These are phyloP conservation scores for Perognathus longimembris DNA, from an alignment of 2,113 vertebrate genomes.

Conservation along the genomic window DNA sequence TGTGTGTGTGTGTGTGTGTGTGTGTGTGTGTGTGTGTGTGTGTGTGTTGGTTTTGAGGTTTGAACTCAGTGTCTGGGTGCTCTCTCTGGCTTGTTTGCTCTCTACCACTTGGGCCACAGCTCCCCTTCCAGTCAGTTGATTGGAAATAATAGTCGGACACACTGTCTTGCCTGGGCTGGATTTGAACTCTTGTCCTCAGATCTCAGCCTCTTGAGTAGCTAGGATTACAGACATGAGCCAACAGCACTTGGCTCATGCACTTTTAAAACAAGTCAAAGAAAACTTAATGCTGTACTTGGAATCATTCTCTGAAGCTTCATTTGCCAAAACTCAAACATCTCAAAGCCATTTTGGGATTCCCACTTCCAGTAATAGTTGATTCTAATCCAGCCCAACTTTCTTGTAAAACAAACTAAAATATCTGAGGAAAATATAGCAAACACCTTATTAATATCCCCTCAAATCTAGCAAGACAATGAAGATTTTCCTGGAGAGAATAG, in stretches of 20 bases:
- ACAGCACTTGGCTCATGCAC: not conserved
- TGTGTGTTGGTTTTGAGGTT: no score
- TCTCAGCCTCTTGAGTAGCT: no score
- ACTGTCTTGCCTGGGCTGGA: no score
- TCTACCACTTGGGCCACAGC: no score
- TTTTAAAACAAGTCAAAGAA: not conserved
- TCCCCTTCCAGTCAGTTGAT: no score
- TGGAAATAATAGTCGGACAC: no score
- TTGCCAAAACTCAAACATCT: slow-evolving; percentile 35
- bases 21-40: no score
- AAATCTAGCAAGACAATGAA: not conserved
- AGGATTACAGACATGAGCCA: no score
- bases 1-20: no score
- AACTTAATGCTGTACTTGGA: not conserved
- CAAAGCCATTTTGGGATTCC: slow-evolving; percentile 25
- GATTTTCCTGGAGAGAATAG: not conserved
- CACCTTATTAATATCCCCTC: not conserved
- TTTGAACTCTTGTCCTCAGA: no score
- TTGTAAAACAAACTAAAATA: slow-evolving; percentile 15
- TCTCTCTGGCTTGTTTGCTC: no score
- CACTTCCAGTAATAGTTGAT: not conserved
- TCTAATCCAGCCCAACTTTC: slow-evolving; percentile 3
- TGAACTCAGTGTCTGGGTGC: no score
- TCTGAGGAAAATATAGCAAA: not conserved
- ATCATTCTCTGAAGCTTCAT: not conserved